Evolutionary conservation across 1,140 invertebrate species (phyloP).

Genomic region (Oedothorax gibbosus): DNA sequence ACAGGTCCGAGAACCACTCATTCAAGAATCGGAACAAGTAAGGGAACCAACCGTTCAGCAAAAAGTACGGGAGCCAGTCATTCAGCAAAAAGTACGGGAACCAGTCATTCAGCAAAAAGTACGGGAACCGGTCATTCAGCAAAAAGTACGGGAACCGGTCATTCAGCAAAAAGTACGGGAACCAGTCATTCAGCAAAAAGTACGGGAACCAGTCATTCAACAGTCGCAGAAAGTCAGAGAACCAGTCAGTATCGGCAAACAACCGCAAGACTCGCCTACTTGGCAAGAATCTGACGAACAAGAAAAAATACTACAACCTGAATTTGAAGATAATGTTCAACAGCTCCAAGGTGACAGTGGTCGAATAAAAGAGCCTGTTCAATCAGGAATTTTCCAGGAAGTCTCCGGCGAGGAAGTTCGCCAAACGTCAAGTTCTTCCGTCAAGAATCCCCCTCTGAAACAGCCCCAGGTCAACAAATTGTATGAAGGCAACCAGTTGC

Average conservation of each 20-base stretch:
- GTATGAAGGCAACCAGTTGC: conserved; percentile 30
- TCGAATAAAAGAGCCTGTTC: background rate
- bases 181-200: background rate
- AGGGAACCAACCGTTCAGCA: background rate
- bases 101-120: background rate
- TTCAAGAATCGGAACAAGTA: background rate
- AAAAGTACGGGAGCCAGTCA: background rate
- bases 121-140: background rate
- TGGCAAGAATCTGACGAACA: conserved; percentile 17
- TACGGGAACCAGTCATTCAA: background rate
- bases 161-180: conserved; percentile 7
- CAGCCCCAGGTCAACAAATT: too few species aligned
- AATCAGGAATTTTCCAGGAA: conserved; percentile 22
- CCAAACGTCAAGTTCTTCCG: background rate
- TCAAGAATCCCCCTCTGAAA: too few species aligned
- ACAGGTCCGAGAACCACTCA: conserved; percentile 12
- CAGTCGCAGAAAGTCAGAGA: background rate
- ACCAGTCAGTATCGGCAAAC: background rate
- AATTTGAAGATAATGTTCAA: conserved; percentile 10
- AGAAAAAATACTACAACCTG: conserved; percentile 11
- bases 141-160: background rate
- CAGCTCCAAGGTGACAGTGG: background rate
- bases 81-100: too few species aligned
- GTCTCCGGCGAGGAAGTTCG: conserved; percentile 19
- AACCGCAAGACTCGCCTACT: background rate